Conservation (phyloP, 2,888 invertebrate genomes). For the Cephus rjabovi region DNA sequence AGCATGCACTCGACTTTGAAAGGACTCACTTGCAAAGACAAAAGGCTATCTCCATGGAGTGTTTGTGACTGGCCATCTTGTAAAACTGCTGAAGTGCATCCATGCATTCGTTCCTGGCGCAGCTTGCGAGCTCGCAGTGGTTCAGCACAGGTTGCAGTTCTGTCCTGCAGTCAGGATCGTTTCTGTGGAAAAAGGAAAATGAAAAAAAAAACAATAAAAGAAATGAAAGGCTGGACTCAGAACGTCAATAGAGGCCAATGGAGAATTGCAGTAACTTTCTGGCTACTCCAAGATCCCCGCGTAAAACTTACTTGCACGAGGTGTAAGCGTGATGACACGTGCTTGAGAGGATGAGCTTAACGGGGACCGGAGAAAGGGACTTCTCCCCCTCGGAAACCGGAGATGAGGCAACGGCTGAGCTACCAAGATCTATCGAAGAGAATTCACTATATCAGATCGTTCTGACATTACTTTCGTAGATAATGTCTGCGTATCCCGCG, state of each 20-base stretch:
- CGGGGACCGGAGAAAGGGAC: constrained; percentile 70
- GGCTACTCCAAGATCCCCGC: background rate
- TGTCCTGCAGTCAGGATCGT: constrained; percentile 82
- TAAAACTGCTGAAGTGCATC: constrained; percentile 87
- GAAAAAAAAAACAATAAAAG: background rate
- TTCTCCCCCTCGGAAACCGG: constrained; percentile 67
- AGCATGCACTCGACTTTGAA: background rate
- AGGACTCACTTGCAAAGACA: constrained; percentile 90
- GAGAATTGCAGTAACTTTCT: background rate
- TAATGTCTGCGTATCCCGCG: no score
- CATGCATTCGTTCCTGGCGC: constrained; percentile 90
- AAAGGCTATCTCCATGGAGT: constrained; percentile 91
- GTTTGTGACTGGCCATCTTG: constrained; percentile 81
- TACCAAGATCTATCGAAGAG: background rate
- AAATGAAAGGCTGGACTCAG: background rate
- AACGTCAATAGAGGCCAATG: background rate
- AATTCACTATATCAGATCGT: background rate
- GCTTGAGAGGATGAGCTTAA: constrained; percentile 79
- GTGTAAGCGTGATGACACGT: constrained; percentile 84
- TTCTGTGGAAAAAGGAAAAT: constrained; percentile 71
- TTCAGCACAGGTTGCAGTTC: constrained; percentile 86
- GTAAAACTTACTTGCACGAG: constrained; percentile 58
- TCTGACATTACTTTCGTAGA: background rate
- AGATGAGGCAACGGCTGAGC: constrained; percentile 27
- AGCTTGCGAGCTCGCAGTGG: constrained; percentile 82